Base-by-base conservation (phyloP, 2,113 vertebrate genomes). In the Apaloderma vittatum region DNA sequence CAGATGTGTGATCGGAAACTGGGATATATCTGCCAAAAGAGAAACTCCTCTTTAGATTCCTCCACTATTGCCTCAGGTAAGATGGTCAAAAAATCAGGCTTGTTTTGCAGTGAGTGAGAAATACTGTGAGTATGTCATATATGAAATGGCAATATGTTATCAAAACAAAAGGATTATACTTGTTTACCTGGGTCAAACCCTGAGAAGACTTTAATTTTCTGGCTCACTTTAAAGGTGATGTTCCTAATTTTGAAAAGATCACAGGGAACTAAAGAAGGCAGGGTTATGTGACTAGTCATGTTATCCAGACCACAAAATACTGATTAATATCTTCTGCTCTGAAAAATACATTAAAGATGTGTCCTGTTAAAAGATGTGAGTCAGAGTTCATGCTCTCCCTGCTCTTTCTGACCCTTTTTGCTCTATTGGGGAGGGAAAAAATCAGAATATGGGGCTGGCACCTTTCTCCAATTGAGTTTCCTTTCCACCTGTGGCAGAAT, bases 11-110 rank as follows among this genome's bases (percentile, higher is more conserved):
- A 94, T 54, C 97, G 96, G 93, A 99, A 98, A 93, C 96, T 98
- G 51, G 99, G 99, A 83, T 99, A 99, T 76, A 98, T 99, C 94
- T 99, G 99, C 90, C 98, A 99, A 61, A 99, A 98, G 94, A 99
- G 98, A 88, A 99, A 99, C 79, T 97, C 97, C 6, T 99, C 98
- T n/a, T 67, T 93, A 88, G 95, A 97, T 84, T 55, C 93, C 49
- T 97, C 80, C 59, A 30, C 86, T 49, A 65, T 94, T n/a, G 26
- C 93, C 62, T 90, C 97, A 86, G 98, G 98, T 98, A 95, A 27
- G 62, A 4, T 59, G 29, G 3, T 70, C 7, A 27, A 63, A 57
- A 88, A n/a, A 43, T 23, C 30, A 58, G 24, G 26, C 7, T 72
- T 12, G 7, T 54, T 93, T 70, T 75, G n/a, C 16, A 72, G 11